Percentiles rank a stretch among this genome's conserved stretches.
These are phyloP conservation scores for Burhinus oedicnemus DNA, from an alignment of 2,113 vertebrate genomes.

Conservation along the genomic window DNA sequence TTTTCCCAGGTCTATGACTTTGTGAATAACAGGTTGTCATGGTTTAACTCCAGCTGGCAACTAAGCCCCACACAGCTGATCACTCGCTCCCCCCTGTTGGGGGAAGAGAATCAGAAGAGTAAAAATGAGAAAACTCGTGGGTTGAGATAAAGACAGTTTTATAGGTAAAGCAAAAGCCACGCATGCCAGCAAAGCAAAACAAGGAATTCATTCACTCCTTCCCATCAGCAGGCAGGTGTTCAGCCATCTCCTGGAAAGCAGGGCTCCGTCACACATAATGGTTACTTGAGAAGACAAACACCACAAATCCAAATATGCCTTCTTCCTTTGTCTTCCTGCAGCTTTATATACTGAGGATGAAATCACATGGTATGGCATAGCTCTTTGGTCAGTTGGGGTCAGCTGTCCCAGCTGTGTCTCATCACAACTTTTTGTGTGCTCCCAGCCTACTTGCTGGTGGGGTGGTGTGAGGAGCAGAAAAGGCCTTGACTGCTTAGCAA, in stretches of 20 bases:
- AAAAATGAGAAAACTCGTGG: background rate
- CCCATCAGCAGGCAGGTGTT: background rate
- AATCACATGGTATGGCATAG: background rate
- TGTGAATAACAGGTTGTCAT: background rate
- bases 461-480: background rate
- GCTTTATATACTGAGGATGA: background rate
- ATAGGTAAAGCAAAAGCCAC: background rate
- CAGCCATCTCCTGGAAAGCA: background rate
- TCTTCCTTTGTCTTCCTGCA: background rate
- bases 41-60: background rate
- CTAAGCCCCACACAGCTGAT: background rate
- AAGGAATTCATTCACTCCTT: background rate
- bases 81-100: background rate
- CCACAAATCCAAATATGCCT: background rate
- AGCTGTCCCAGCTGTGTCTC: background rate
- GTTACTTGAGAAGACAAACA: background rate
- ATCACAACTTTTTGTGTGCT: background rate
- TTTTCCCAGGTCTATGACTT: background rate
- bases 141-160: background rate
- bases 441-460: background rate
- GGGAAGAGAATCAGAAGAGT: background rate
- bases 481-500: background rate
- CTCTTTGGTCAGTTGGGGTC: background rate
- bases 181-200: background rate
- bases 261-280: background rate